phyloP scores from a whole-genome alignment of 1,140 invertebrate genomes.

The Trialeurodes vaporariorum region DNA sequence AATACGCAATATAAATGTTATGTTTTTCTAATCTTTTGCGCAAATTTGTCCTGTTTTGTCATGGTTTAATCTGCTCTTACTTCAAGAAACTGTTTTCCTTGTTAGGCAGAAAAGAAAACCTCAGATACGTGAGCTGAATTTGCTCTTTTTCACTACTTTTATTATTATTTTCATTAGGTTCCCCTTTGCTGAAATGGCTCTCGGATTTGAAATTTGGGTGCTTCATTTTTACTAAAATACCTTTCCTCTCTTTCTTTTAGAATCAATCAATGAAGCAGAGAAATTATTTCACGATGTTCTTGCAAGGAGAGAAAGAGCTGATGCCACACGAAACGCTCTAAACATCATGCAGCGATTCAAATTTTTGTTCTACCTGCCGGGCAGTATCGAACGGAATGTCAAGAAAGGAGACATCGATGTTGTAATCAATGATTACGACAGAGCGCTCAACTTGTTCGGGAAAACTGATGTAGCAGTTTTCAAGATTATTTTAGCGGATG shows the following conservation, averaged over 20 bases:
- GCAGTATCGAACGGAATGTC: constrained; percentile 88
- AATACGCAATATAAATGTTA: too few relatives aligned
- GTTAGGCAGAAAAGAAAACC: too few relatives aligned
- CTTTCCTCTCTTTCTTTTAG: constrained; percentile 38
- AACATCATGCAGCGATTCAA: constrained; percentile 77
- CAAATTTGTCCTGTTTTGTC: too few relatives aligned
- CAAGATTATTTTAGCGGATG: constrained; percentile 75
- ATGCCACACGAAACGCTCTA: constrained; percentile 89
- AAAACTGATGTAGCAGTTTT: constrained; percentile 86
- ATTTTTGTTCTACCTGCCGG: constrained; percentile 91
- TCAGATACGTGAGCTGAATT: too few relatives aligned
- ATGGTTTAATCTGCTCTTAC: too few relatives aligned
- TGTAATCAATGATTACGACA: constrained; percentile 94
- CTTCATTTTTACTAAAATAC: not conserved
- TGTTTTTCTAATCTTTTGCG: too few relatives aligned
- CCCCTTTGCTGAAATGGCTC: too few relatives aligned
- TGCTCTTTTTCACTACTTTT: too few relatives aligned
- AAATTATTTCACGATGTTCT: constrained; percentile 91
- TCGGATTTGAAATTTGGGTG: too few relatives aligned
- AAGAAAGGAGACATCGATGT: constrained; percentile 90
- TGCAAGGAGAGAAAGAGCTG: constrained; percentile 83
- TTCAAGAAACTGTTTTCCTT: too few relatives aligned
- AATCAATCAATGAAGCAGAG: constrained; percentile 82
- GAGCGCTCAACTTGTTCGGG: constrained; percentile 91
- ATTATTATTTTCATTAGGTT: too few relatives aligned